Conservation (phyloP, 1,140 invertebrate genomes). For the Araneus ventricosus region DNA sequence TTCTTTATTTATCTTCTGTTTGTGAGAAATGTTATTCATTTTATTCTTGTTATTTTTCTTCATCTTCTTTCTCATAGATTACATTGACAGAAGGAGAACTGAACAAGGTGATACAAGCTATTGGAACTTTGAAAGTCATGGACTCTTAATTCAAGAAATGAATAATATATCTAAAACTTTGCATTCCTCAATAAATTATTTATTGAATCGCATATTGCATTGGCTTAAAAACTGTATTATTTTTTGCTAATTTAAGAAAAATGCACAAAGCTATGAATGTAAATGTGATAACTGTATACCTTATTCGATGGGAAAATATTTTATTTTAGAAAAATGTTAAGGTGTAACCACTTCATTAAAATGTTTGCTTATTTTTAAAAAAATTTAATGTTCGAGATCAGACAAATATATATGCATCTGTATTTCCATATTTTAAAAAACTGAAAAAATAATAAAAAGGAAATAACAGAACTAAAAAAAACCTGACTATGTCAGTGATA, state of each 20-base stretch:
- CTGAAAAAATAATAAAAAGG: too few species aligned
- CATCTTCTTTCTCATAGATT: constrained; percentile 42
- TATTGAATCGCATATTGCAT: background rate
- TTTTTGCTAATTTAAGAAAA: background rate
- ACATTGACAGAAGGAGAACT: constrained; percentile 70
- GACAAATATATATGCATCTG: too few species aligned
- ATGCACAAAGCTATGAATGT: background rate
- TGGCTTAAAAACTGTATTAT: background rate
- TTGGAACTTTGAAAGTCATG: constrained; percentile 75
- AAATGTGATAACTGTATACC: background rate
- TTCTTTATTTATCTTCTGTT: too few species aligned
- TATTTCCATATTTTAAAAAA: too few species aligned
- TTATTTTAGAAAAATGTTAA: too few species aligned
- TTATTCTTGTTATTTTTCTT: background rate
- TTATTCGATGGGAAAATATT: too few species aligned
- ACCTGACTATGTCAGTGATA: too few species aligned
- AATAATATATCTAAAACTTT: background rate
- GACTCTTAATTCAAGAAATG: constrained; percentile 43
- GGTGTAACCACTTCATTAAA: background rate
- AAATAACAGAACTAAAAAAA: too few species aligned
- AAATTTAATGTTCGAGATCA: too few species aligned
- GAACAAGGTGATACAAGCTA: constrained; percentile 72
- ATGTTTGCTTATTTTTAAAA: background rate
- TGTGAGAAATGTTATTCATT: too few species aligned
- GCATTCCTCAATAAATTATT: constrained; percentile 34